A percentile compares a stretch with the other conserved stretches of the same genome.
These are phyloP conservation scores for Azemiops feae DNA, from an alignment of 2,113 vertebrate species.

Conservation along the genomic window DNA sequence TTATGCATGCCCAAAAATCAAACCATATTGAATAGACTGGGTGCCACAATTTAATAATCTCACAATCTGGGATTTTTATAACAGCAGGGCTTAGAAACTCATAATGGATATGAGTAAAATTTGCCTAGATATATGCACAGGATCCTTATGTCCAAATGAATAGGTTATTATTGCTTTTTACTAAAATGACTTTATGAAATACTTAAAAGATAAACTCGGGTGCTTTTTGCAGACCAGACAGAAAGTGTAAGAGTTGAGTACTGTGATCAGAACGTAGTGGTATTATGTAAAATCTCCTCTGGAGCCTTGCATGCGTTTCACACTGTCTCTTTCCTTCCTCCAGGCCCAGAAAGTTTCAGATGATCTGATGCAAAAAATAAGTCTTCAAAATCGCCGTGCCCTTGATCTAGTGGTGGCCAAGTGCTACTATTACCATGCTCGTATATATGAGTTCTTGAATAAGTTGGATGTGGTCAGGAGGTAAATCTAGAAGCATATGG, in stretches of 20 bases:
- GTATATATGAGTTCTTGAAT: slow-evolving; percentile 92
- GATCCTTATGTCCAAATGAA: not conserved
- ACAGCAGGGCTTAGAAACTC: not conserved
- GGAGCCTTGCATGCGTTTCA: not conserved
- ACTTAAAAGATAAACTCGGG: not conserved
- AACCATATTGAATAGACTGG: not conserved
- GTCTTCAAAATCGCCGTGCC: slow-evolving; percentile 92
- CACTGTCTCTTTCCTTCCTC: not conserved
- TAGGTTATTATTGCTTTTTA: not conserved
- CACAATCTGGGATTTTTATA: not conserved
- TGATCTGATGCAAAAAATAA: slow-evolving; percentile 93
- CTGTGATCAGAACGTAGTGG: not conserved
- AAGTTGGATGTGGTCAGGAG: slow-evolving; percentile 90
- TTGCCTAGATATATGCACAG: not conserved
- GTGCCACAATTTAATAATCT: not conserved
- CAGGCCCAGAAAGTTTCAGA: slow-evolving; percentile 95
- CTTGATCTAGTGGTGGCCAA: slow-evolving; percentile 94
- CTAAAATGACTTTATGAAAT: not conserved
- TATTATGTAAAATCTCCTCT: not conserved
- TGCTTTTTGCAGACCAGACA: not conserved
- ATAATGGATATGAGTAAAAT: not conserved
- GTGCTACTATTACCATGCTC: slow-evolving; percentile 95
- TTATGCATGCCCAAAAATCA: not conserved
- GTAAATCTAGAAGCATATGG: slow-evolving; percentile 54
- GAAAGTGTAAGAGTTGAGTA: not conserved